Percentiles rank a stretch among this genome's conserved stretches.
phyloP scores from a whole-genome alignment of 1,140 invertebrate genomes.

The Andricus grossulariae region DNA sequence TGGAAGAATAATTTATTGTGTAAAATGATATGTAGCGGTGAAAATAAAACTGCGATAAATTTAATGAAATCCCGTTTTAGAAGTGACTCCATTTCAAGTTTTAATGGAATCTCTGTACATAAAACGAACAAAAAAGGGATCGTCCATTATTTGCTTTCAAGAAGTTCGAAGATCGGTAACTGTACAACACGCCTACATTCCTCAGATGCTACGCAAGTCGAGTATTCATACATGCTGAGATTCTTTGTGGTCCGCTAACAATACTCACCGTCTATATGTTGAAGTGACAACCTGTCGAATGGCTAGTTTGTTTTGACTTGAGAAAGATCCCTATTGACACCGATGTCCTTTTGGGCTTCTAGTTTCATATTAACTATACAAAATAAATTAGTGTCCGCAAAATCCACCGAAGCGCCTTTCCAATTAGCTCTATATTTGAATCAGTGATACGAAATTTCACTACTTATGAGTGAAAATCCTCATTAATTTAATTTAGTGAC shows the following conservation, averaged over 20 bases:
- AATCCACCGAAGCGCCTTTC: too few species aligned
- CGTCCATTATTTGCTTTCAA: not conserved
- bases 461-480: too few species aligned
- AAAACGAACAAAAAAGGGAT: not conserved
- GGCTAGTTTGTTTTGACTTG: not conserved
- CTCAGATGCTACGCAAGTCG: not conserved
- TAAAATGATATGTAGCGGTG: not conserved
- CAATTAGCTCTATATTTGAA: too few species aligned
- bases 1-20: not conserved
- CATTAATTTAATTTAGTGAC: too few species aligned
- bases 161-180: constrained; percentile 2
- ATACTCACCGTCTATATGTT: not conserved
- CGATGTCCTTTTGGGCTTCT: too few species aligned
- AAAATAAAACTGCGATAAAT: not conserved
- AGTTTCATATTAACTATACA: too few species aligned
- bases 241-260: not conserved
- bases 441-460: too few species aligned
- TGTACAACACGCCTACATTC: constrained; percentile 23
- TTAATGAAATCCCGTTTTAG: not conserved
- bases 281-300: not conserved
- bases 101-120: not conserved
- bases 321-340: not conserved
- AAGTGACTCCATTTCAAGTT: not conserved
- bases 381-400: too few species aligned
- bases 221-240: not conserved